phyloP scores from a whole-genome alignment of 2,113 vertebrate genomes.

The Todiramphus saurophagus region DNA sequence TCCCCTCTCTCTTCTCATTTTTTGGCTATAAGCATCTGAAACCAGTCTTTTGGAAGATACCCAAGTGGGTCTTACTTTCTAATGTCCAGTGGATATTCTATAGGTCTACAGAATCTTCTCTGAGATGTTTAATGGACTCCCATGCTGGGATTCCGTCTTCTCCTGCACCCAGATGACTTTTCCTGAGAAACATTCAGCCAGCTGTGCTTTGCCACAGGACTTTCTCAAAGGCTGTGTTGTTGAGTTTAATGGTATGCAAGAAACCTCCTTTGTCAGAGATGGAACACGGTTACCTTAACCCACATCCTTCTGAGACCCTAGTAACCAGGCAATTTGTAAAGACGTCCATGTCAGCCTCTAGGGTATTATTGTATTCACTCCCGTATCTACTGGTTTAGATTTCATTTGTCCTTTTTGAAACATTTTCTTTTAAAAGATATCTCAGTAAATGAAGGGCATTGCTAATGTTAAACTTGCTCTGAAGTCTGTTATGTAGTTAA shows the following conservation, averaged over 20 bases:
- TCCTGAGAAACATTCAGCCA: not conserved
- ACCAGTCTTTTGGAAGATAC: not conserved
- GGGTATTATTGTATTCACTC: not conserved
- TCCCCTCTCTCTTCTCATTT: not conserved
- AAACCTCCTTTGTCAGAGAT: not conserved
- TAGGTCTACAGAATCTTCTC: not conserved
- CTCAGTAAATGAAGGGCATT: not conserved
- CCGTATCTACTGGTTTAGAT: not conserved
- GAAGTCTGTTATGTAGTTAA: conserved; percentile 54
- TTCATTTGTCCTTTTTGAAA: not conserved
- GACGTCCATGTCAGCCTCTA: accelerated
- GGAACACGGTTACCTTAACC: not conserved
- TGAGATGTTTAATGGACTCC: not conserved
- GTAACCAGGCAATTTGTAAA: not conserved
- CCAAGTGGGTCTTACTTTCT: not conserved
- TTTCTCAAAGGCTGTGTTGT: not conserved
- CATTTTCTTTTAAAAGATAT: not conserved
- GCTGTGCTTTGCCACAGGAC: not conserved
- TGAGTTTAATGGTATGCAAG: not conserved
- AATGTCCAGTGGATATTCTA: not conserved
- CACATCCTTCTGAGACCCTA: not conserved
- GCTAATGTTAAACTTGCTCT: conserved; percentile 15
- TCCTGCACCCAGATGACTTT: not conserved
- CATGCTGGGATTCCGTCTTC: not conserved
- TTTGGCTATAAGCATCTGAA: not conserved